Conservation (phyloP, 2,888 invertebrate species). For the Agapostemon virescens region DNA sequence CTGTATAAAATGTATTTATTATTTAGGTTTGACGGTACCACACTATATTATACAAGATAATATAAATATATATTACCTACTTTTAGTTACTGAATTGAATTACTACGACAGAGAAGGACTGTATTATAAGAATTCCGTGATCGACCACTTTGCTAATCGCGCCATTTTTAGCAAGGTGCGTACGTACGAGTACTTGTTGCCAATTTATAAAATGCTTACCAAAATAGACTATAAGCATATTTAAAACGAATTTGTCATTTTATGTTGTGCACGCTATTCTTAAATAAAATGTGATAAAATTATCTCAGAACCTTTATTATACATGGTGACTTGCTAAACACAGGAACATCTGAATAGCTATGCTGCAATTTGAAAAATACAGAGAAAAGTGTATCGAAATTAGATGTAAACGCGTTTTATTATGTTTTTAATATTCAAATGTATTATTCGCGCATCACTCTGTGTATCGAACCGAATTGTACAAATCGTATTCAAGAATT, state of each 20-base stretch:
- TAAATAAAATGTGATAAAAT: constrained; percentile 44
- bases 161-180: constrained; percentile 55
- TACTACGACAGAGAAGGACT: constrained; percentile 74
- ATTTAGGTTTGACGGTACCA: constrained; percentile 79
- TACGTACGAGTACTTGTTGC: constrained; percentile 69
- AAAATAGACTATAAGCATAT: constrained; percentile 51
- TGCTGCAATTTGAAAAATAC: background rate
- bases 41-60: constrained; percentile 75
- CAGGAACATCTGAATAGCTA: background rate
- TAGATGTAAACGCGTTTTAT: background rate
- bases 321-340: background rate
- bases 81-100: constrained; percentile 78
- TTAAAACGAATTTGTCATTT: constrained; percentile 42
- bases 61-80: constrained; percentile 70
- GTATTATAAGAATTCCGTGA: constrained; percentile 64
- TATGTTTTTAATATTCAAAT: constrained; percentile 1
- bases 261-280: constrained; percentile 46
- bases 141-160: constrained; percentile 49
- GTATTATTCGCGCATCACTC: background rate
- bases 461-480: constrained; percentile 3
- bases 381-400: background rate
- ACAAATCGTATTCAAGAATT: background rate
- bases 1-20: constrained; percentile 81
- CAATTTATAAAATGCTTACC: constrained; percentile 66
- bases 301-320: constrained; percentile 27